phyloP scores from a whole-genome alignment of 2,113 vertebrate genomes.

The Micronycteris hirsuta region DNA sequence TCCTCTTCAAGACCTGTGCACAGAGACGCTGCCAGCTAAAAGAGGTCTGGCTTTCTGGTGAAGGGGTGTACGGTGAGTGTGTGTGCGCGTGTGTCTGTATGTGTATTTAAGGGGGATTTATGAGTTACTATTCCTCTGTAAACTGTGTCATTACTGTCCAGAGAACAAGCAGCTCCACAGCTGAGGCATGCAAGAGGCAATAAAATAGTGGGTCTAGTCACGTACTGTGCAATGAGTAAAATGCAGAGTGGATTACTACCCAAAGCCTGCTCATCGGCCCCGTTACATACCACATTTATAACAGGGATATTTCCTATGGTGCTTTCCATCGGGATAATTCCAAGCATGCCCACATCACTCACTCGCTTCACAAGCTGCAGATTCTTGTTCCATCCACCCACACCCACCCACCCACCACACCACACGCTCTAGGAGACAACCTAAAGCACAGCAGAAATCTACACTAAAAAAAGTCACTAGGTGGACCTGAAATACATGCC shows the following conservation, averaged over 20 bases:
- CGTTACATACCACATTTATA: not conserved
- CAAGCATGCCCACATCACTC: not conserved
- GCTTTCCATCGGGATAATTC: not conserved
- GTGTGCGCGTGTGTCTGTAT: not conserved
- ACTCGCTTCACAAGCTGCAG: not conserved
- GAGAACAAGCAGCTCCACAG: conserved; percentile 46
- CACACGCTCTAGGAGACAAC: not conserved
- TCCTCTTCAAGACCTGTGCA: conserved; percentile 64
- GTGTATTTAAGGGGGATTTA: not conserved
- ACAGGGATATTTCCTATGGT: not conserved
- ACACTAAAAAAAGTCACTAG: not conserved
- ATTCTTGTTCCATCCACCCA: not conserved
- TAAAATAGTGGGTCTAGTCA: conserved; percentile 1
- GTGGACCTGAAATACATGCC: not conserved
- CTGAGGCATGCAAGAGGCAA: not conserved
- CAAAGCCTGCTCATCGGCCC: conserved; percentile 3
- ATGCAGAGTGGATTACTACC: conserved; percentile 8
- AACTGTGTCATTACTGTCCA: conserved; percentile 34
- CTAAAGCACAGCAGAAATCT: not conserved
- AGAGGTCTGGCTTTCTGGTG: not conserved
- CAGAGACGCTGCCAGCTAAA: conserved; percentile 22
- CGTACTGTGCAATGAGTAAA: conserved; percentile 23
- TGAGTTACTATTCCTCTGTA: conserved; percentile 26
- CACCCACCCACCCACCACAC: not conserved
- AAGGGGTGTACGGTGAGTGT: not conserved